A percentile compares a stretch with the other conserved stretches of the same genome.
phyloP scores from a whole-genome alignment of 2,797 vertebrate genomes.

The Hydrolagus colliei region DNA sequence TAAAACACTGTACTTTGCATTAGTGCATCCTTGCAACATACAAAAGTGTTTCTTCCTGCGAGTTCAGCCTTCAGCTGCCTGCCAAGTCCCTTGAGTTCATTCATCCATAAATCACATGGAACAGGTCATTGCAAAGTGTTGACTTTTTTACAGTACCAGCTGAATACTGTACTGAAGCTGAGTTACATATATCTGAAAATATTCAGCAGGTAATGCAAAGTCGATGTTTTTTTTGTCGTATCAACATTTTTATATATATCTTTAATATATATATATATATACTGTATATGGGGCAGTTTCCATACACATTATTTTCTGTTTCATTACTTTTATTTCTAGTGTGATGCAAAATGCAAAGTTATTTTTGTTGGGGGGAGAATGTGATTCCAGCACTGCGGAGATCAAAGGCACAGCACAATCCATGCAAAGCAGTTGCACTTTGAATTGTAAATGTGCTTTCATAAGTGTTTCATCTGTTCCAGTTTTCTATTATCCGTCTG shows the following conservation, averaged over 20 bases:
- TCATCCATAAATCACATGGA: slow-evolving; percentile 2
- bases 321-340: background rate
- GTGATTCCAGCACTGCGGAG: background rate
- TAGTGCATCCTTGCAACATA: background rate
- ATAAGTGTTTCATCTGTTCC: too few relatives aligned
- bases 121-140: background rate
- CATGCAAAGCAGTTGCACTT: background rate
- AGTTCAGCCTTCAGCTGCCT: background rate
- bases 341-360: too few relatives aligned
- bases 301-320: too few relatives aligned
- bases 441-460: background rate
- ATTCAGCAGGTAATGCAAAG: background rate
- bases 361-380: background rate
- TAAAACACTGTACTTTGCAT: background rate
- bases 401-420: background rate
- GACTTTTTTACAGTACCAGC: background rate
- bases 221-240: too few relatives aligned
- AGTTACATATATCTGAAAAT: background rate
- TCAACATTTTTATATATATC: too few relatives aligned
- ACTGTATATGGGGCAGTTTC: background rate
- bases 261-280: background rate
- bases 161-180: background rate
- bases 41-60: background rate
- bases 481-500: background rate
- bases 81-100: background rate